Percentiles rank a stretch among this genome's conserved stretches.
Evolutionary conservation across 2,888 invertebrate genomes (phyloP).

Genomic region (Andricus quercusramuli): DNA sequence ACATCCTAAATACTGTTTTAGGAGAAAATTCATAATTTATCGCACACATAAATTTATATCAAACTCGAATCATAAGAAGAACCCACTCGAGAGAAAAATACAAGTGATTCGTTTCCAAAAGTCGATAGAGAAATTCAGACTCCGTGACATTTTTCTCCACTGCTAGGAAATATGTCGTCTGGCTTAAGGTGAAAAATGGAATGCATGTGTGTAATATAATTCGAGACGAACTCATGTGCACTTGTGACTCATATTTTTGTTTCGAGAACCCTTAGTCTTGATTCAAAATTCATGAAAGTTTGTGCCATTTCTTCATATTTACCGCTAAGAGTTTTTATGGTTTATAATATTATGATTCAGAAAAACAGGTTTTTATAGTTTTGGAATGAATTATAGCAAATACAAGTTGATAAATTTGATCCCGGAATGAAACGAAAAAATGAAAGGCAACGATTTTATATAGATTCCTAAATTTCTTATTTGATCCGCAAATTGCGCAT

Average conservation of each 20-base stretch:
- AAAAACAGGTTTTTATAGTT: not conserved
- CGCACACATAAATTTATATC: not conserved
- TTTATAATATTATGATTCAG: not conserved
- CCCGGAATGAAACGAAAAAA: too few species aligned
- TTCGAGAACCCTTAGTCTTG: not conserved
- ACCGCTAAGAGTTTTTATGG: not conserved
- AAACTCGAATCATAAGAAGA: not conserved
- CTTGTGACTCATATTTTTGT: conserved; percentile 31
- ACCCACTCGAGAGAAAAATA: conserved; percentile 16
- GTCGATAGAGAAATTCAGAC: conserved; percentile 24
- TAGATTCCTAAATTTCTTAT: too few species aligned
- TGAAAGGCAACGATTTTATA: too few species aligned
- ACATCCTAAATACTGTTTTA: not conserved
- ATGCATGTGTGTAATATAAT: conserved; percentile 32
- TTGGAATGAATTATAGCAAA: not conserved
- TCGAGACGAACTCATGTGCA: conserved; percentile 19
- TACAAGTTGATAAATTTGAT: too few species aligned
- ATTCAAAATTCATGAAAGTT: conserved; percentile 16
- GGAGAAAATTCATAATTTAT: not conserved
- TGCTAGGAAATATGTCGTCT: conserved; percentile 25
- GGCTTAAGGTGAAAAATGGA: conserved; percentile 25
- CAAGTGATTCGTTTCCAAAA: conserved; percentile 23
- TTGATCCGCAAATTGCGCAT: too few species aligned
- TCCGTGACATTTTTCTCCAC: conserved; percentile 6
- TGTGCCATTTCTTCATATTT: not conserved